Evolutionary conservation across 2,113 vertebrate genomes (phyloP), one percentile per base, ranked within the genome.

Genomic region (Prionailurus bengalensis): DNA sequence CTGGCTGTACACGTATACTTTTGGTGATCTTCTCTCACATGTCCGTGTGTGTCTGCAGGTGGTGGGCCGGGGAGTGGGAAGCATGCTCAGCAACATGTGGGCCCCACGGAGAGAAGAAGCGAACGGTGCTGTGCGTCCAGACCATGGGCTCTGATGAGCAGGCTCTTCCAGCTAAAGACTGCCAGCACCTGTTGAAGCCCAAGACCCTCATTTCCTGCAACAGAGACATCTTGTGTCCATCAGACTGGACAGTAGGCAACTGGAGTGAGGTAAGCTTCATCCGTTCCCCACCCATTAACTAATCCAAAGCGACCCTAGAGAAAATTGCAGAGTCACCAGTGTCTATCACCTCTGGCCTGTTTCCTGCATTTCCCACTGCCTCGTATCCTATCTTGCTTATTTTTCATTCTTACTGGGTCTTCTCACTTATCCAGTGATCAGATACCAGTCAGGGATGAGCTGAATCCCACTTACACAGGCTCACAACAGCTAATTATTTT

Each of bases 41-140:
- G 9, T 25, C 27, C 31, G 0, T 36, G 14, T 89, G 89, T 95
- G 0, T 91, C 97, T 94, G 55, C 98, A 99, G 99, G 97, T 99
- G 99, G 99, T 99, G 99, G 99, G 98, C 99, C 85, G 99, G 99
- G 7, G 99, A 99, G 68, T 99, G 99, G 99, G 99, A 99, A 98
- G 99, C 99, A 1, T 99, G 99, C 85, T 99, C 99, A 0, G 94
- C 99, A 1, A 99, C 99, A 0, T 99, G 99, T 88, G 99, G 99
- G 6, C 98, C 99, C 17, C 98, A 98, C 0, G 99, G 99, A 10
- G 97, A 99, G 93, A 99, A 99, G 97, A 99, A 99, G 93, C 98
- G 99, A n/a, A 99, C 99, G 0, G 99, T 99, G 10, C 98, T 99
- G 58, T 99, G 99, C 84, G 99, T 99, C 93, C 99, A 99, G 78